Evolutionary conservation across 23 tunicate genomes (phyloP).

Genomic region (Phallusia fumigata): DNA sequence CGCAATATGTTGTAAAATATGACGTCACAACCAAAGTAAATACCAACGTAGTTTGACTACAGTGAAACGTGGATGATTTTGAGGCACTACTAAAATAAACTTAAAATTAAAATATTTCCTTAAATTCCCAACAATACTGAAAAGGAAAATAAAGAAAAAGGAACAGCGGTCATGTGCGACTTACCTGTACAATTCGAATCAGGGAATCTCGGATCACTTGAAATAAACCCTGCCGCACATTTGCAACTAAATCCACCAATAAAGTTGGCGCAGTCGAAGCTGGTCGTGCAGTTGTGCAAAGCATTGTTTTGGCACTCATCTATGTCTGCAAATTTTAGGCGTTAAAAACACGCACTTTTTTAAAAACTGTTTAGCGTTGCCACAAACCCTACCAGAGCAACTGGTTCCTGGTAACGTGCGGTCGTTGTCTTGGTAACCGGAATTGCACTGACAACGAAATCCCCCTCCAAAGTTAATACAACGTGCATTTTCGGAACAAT

Average conservation of each 20-base stretch:
- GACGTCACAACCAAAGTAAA: too few relatives aligned
- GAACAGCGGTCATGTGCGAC: too few relatives aligned
- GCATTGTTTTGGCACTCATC: not conserved
- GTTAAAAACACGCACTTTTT: not conserved
- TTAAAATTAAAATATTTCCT: too few relatives aligned
- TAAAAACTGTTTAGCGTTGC: not conserved
- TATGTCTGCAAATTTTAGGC: not conserved
- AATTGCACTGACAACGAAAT: conserved; percentile 21
- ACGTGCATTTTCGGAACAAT: conserved; percentile 7
- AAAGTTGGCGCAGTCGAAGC: not conserved
- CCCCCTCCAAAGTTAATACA: conserved; percentile 23
- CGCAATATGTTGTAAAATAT: too few relatives aligned
- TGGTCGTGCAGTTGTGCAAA: not conserved
- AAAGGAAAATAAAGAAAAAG: too few relatives aligned
- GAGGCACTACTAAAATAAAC: too few relatives aligned
- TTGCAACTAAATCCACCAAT: conserved; percentile 3
- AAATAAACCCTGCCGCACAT: not conserved
- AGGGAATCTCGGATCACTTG: not conserved
- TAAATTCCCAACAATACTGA: too few relatives aligned
- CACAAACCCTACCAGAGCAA: conserved; percentile 17
- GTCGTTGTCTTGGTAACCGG: not conserved
- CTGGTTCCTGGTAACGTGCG: conserved; percentile 12
- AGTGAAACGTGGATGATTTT: too few relatives aligned
- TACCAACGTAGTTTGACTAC: too few relatives aligned
- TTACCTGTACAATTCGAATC: not conserved